Evolutionary conservation across 2,888 invertebrate species (phyloP).

Genomic region (Sepiola atlantica): DNA sequence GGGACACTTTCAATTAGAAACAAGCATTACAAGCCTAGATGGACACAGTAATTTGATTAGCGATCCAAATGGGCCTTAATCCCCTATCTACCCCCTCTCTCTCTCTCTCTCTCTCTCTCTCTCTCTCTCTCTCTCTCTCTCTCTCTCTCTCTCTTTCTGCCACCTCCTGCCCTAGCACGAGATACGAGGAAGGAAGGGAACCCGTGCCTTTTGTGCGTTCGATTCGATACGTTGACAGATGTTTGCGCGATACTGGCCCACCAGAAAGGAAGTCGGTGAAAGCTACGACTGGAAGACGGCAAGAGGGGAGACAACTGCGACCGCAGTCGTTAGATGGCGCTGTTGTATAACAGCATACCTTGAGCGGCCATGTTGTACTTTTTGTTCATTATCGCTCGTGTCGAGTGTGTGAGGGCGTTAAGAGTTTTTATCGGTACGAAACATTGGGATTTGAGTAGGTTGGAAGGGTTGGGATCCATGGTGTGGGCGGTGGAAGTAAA

Average conservation of each 20-base stretch:
- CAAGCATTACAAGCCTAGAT: slow-evolving; percentile 18
- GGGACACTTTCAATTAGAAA: not conserved
- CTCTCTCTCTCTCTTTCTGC: not conserved
- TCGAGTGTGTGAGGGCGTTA: not conserved
- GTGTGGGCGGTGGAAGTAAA: not conserved
- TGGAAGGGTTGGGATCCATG: not conserved
- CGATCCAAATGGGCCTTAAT: not conserved
- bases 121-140: not conserved
- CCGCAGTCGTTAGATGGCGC: not conserved
- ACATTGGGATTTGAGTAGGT: not conserved
- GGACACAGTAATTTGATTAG: slow-evolving; percentile 32
- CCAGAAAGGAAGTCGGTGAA: not conserved
- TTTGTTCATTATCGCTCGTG: not conserved
- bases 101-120: not conserved
- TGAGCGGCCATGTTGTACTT: slow-evolving; percentile 32
- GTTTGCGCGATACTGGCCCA: slow-evolving; percentile 6
- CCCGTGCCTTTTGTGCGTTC: slow-evolving; percentile 21
- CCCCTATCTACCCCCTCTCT: not conserved
- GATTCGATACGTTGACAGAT: slow-evolving; percentile 19
- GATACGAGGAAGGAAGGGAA: not conserved
- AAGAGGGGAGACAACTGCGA: not conserved
- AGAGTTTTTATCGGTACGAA: not conserved
- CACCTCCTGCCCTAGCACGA: not conserved
- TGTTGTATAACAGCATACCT: slow-evolving; percentile 32
- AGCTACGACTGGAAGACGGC: not conserved